phyloP scores from a whole-genome alignment of 2,113 vertebrate genomes.

The Thamnophis sirtalis region DNA sequence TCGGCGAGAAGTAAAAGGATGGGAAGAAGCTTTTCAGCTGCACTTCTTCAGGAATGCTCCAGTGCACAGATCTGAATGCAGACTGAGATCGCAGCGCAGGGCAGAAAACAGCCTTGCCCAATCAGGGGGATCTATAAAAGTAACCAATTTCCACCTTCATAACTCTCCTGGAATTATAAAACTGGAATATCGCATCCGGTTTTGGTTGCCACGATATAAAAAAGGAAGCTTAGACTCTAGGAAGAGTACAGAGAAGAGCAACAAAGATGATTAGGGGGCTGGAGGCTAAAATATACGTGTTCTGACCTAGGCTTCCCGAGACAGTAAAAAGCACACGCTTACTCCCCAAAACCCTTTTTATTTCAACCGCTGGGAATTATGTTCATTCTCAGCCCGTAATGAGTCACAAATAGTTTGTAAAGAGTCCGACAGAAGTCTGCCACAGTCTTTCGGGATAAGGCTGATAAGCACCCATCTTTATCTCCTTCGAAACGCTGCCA shows the following conservation, averaged over 20 bases:
- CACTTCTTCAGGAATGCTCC: neutral
- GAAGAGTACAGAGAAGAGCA: neutral
- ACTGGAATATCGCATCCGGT: neutral
- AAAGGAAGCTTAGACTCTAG: neutral
- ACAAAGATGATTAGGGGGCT: neutral
- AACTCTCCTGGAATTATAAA: neutral
- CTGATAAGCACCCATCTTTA: too few species aligned
- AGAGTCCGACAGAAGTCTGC: too few species aligned
- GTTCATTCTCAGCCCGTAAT: too few species aligned
- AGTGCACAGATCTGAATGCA: neutral
- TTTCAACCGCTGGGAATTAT: too few species aligned
- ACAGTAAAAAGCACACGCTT: too few species aligned
- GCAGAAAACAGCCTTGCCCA: neutral
- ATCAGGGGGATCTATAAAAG: neutral
- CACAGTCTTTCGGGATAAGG: too few species aligned
- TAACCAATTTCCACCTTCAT: neutral
- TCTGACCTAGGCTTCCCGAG: too few species aligned
- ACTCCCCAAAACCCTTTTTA: too few species aligned
- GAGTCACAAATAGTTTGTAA: too few species aligned
- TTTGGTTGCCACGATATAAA: neutral
- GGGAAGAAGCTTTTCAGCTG: neutral
- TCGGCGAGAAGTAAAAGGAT: slow-evolving; percentile 21
- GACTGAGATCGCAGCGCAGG: neutral
- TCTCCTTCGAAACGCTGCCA: too few species aligned
- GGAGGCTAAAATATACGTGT: neutral